Percentiles rank a stretch among this genome's conserved stretches.
Conservation (phyloP, 2,888 invertebrate genomes). For the Syrista parreyssii region DNA sequence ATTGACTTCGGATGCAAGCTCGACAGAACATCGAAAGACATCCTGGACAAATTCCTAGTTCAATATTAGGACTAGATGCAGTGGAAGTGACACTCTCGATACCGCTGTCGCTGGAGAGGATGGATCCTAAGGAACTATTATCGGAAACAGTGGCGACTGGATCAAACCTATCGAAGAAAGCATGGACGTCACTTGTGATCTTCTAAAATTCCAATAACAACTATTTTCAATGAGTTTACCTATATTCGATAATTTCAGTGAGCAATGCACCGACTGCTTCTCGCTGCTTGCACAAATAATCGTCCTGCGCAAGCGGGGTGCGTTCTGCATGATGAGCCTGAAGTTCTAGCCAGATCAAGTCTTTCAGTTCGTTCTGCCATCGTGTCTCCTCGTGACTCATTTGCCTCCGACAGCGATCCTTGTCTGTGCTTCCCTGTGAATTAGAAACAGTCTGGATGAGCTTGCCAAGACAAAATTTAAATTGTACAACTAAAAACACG, state of each 20-base stretch:
- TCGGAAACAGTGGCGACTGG: slow-evolving; percentile 39
- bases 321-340: slow-evolving; percentile 86
- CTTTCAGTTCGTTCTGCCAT: slow-evolving; percentile 90
- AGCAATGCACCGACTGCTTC: slow-evolving; percentile 78
- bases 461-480: background rate
- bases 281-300: slow-evolving; percentile 79
- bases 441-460: background rate
- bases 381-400: slow-evolving; percentile 86
- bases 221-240: slow-evolving; percentile 61
- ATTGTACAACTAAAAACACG: background rate
- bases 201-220: background rate
- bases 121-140: slow-evolving; percentile 22
- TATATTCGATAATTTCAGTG: slow-evolving; percentile 81
- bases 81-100: slow-evolving; percentile 19
- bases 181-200: background rate
- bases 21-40: slow-evolving; percentile 81
- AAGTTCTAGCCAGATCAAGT: slow-evolving; percentile 91
- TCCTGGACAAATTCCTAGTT: slow-evolving; percentile 68
- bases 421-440: slow-evolving; percentile 73
- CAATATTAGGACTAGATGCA: slow-evolving; percentile 37
- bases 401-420: slow-evolving; percentile 71
- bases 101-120: slow-evolving; percentile 33
- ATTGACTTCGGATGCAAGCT: slow-evolving; percentile 78
- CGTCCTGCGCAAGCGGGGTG: slow-evolving; percentile 81
- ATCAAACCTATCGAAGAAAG: slow-evolving; percentile 40